Evolutionary conservation across 2,113 vertebrate genomes (phyloP).

Genomic region (Bubalus kerabau): DNA sequence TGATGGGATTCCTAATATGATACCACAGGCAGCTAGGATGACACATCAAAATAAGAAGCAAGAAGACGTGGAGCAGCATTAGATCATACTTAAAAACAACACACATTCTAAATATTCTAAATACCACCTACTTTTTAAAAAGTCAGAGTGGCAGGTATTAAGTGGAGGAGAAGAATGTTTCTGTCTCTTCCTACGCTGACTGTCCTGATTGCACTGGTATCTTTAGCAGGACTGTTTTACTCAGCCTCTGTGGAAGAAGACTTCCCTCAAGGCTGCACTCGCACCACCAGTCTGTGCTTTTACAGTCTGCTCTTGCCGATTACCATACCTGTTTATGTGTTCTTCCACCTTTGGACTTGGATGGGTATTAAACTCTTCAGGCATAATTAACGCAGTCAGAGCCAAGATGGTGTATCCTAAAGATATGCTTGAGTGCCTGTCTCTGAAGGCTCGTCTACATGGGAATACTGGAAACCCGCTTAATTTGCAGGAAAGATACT

Average conservation of each 20-base stretch:
- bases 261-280: slow-evolving; percentile 93
- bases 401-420: background rate
- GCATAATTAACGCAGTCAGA: slow-evolving; percentile 85
- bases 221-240: slow-evolving; percentile 90
- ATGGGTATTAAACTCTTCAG: slow-evolving; percentile 97
- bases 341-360: slow-evolving; percentile 97
- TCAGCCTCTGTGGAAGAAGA: slow-evolving; percentile 88
- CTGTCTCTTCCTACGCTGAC: slow-evolving; percentile 89
- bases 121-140: background rate
- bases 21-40: slow-evolving; percentile 91
- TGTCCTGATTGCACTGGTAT: slow-evolving; percentile 89
- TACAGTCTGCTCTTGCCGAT: slow-evolving; percentile 95
- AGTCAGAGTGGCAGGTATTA: background rate
- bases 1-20: slow-evolving; percentile 95
- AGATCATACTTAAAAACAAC: background rate
- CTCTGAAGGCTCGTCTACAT: background rate
- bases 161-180: slow-evolving; percentile 68
- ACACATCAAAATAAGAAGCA: slow-evolving; percentile 70
- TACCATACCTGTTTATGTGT: slow-evolving; percentile 93
- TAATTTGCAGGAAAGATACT: background rate
- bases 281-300: slow-evolving; percentile 90
- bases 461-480: background rate
- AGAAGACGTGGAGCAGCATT: slow-evolving; percentile 47
- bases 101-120: background rate
- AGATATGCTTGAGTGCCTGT: too few species aligned